phyloP scores from a whole-genome alignment of 2,797 vertebrate genomes.

The Coranthus polyacanthus region DNA sequence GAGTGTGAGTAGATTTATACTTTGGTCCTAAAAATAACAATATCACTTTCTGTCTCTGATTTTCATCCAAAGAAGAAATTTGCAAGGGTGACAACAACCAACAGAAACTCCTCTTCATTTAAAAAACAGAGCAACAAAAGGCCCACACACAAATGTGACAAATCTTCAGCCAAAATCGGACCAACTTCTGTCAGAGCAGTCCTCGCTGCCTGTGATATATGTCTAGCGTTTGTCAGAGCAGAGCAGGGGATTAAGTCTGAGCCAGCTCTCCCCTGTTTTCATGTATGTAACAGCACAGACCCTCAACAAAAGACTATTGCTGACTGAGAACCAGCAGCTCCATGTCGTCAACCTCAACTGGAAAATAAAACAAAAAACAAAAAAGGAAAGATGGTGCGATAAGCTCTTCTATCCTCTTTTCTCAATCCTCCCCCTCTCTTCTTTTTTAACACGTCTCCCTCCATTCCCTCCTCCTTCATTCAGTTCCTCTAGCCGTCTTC shows the following conservation, averaged over 20 bases:
- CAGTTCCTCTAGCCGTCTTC: conserved; percentile 58
- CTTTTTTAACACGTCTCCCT: conserved; percentile 42
- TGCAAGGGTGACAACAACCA: conserved; percentile 20
- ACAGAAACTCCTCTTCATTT: conserved; percentile 12
- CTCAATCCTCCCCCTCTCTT: conserved; percentile 48
- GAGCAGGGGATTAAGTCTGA: conserved; percentile 42
- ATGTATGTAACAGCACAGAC: conserved; percentile 15
- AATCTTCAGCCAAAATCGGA: conserved; percentile 31
- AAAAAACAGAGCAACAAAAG: conserved; percentile 26
- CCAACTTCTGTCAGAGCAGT: conserved; percentile 21
- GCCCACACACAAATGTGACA: conserved; percentile 36
- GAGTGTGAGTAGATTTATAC: conserved; percentile 9
- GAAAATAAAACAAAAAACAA: background rate
- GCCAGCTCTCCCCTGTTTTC: conserved; percentile 38
- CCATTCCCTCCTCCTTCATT: conserved; percentile 66
- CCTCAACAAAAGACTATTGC: conserved; percentile 32
- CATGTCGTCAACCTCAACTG: conserved; percentile 23
- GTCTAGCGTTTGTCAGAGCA: conserved; percentile 40
- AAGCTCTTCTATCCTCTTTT: conserved; percentile 55
- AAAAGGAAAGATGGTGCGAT: conserved; percentile 39
- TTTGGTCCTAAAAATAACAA: conserved; percentile 13
- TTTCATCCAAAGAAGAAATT: conserved; percentile 25
- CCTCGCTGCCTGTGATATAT: conserved; percentile 22
- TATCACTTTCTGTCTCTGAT: conserved; percentile 21
- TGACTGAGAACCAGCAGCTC: conserved; percentile 20